Conservation (phyloP, 2,888 invertebrate genomes). For the Bellardia pandia region DNA sequence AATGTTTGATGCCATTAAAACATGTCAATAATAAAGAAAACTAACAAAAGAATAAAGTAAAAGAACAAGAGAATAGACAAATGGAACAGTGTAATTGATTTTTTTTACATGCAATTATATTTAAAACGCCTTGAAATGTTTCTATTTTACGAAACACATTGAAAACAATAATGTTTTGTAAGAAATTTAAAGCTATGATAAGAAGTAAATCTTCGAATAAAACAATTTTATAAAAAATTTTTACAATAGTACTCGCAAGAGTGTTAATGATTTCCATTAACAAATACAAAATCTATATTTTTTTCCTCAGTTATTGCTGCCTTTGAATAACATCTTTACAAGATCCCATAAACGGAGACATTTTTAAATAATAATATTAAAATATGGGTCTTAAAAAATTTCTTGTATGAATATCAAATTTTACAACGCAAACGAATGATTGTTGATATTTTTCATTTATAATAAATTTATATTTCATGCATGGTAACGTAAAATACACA, state of each 20-base stretch:
- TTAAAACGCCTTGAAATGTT: too few species aligned
- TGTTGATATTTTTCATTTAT: constrained; percentile 48
- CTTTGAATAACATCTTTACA: background rate
- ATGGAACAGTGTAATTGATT: background rate
- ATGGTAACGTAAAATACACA: constrained; percentile 39
- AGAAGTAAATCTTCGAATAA: too few species aligned
- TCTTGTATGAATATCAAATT: constrained; percentile 16
- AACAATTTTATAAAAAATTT: too few species aligned
- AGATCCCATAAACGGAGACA: background rate
- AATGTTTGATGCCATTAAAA: constrained; percentile 8
- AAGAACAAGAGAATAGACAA: background rate
- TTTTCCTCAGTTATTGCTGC: background rate
- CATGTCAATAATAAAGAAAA: background rate
- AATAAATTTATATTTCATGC: constrained; percentile 59
- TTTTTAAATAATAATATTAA: background rate
- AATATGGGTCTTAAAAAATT: constrained; percentile 2
- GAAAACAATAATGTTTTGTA: too few species aligned
- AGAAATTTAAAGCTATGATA: too few species aligned
- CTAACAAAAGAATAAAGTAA: background rate
- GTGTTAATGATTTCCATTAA: too few species aligned
- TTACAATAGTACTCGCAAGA: too few species aligned
- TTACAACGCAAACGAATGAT: background rate
- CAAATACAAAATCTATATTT: too few species aligned
- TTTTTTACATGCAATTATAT: too few species aligned
- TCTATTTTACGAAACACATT: too few species aligned